A percentile compares a stretch with the other conserved stretches of the same genome.
Evolutionary conservation across 1,140 invertebrate genomes (phyloP).

Genomic region (Heliconius hewitsoni): DNA sequence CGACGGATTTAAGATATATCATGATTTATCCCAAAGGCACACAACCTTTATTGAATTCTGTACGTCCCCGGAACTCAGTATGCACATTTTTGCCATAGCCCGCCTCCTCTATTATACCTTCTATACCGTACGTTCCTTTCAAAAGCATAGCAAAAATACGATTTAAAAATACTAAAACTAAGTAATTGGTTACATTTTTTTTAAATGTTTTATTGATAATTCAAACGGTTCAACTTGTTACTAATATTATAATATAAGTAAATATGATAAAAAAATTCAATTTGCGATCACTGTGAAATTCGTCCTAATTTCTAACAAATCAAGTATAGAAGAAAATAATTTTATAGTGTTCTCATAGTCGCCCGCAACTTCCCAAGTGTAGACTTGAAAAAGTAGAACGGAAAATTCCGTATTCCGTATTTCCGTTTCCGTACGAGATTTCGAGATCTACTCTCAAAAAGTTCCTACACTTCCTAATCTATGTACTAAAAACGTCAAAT

Average conservation of each 20-base stretch:
- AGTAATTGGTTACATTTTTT: neutral
- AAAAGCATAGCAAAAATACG: neutral
- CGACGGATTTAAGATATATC: conserved; percentile 1
- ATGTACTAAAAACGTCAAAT: too few species aligned
- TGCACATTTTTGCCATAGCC: conserved; percentile 33
- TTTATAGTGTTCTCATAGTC: too few species aligned
- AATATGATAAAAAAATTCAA: too few species aligned
- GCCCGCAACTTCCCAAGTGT: too few species aligned
- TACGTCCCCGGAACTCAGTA: conserved; percentile 20
- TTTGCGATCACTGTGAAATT: neutral
- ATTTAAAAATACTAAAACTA: neutral
- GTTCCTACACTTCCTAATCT: too few species aligned
- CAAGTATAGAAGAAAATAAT: too few species aligned
- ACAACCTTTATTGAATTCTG: conserved; percentile 34
- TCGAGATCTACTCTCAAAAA: too few species aligned
- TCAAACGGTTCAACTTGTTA: neutral
- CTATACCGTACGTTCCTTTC: neutral
- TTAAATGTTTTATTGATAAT: neutral
- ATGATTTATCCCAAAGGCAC: conserved; percentile 17
- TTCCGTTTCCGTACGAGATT: too few species aligned
- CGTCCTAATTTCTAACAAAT: too few species aligned
- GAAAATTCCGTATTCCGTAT: too few species aligned
- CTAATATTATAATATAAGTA: neutral
- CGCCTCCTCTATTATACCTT: conserved; percentile 11
- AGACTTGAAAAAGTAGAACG: too few species aligned